Conservation (phyloP, 2,113 vertebrate genomes). For the Anoplopoma fimbria region DNA sequence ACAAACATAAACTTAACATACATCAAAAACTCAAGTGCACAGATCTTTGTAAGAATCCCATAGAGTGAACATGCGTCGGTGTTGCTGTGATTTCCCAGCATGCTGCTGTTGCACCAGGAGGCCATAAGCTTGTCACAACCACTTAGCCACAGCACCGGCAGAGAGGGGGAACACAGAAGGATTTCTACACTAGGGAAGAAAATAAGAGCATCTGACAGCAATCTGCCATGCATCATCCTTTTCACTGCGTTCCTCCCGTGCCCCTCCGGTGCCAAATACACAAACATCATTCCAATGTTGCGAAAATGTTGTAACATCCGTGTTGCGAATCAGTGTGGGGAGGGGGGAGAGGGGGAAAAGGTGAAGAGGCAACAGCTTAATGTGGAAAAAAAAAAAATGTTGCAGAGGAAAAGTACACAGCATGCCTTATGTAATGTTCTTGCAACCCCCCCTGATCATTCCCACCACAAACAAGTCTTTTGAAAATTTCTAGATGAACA, state of each 20-base stretch:
- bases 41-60: conserved; percentile 37
- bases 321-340: conserved; percentile 53
- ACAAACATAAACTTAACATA: conserved; percentile 45
- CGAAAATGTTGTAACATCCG: conserved; percentile 47
- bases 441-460: conserved; percentile 69
- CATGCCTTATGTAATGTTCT: conserved; percentile 77
- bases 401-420: conserved; percentile 63
- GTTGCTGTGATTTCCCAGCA: conserved; percentile 72
- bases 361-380: conserved; percentile 58
- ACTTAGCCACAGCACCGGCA: conserved; percentile 67
- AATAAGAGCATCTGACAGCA: conserved; percentile 73
- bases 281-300: conserved; percentile 71
- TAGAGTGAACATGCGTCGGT: conserved; percentile 73
- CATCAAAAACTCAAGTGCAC: conserved; percentile 28
- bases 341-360: background rate
- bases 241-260: conserved; percentile 68
- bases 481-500: conserved; percentile 36
- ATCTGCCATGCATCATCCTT: conserved; percentile 79
- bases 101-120: conserved; percentile 75
- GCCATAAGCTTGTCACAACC: conserved; percentile 75
- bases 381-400: conserved; percentile 42
- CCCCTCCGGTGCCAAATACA: conserved; percentile 68
- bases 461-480: conserved; percentile 65
- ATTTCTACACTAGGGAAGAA: conserved; percentile 59
- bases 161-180: conserved; percentile 64